Percentiles rank a stretch among this genome's conserved stretches.
phyloP scores from a whole-genome alignment of 2,888 invertebrate species.

The Drosophila colorata region DNA sequence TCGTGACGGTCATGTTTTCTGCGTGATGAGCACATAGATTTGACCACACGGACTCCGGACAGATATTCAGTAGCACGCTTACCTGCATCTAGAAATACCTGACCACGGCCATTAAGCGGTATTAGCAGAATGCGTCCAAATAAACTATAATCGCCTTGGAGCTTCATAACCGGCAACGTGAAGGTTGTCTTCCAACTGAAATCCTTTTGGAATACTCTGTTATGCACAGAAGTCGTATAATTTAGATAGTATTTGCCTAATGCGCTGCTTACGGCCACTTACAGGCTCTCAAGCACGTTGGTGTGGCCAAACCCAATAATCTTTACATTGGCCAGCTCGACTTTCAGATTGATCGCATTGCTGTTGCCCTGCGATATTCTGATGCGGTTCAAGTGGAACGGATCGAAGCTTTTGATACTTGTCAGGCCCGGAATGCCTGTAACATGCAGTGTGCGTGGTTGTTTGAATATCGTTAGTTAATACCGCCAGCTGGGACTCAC shows the following conservation, averaged over 20 bases:
- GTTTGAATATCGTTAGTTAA: background rate
- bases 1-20: conserved; percentile 89
- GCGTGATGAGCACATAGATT: background rate
- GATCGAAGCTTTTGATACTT: conserved; percentile 88
- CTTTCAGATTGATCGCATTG: conserved; percentile 91
- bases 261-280: conserved; percentile 59
- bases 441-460: background rate
- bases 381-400: conserved; percentile 89
- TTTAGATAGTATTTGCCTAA: background rate
- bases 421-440: conserved; percentile 84
- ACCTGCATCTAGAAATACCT: conserved; percentile 91
- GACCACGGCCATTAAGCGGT: conserved; percentile 89
- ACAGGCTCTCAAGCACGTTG: conserved; percentile 88
- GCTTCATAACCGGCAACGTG: conserved; percentile 88
- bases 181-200: conserved; percentile 90
- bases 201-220: conserved; percentile 89
- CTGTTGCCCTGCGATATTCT: conserved; percentile 89
- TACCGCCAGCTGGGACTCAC: conserved; percentile 79
- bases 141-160: conserved; percentile 89
- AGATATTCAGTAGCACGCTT: conserved; percentile 73
- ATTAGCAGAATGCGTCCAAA: conserved; percentile 90
- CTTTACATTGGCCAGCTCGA: conserved; percentile 89
- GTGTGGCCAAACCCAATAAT: conserved; percentile 89
- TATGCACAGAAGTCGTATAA: conserved; percentile 38
- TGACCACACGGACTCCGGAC: background rate